These are phyloP conservation scores for Reinhardtius hippoglossoides DNA, from an alignment of 2,113 vertebrate genomes.

Conservation along the genomic window DNA sequence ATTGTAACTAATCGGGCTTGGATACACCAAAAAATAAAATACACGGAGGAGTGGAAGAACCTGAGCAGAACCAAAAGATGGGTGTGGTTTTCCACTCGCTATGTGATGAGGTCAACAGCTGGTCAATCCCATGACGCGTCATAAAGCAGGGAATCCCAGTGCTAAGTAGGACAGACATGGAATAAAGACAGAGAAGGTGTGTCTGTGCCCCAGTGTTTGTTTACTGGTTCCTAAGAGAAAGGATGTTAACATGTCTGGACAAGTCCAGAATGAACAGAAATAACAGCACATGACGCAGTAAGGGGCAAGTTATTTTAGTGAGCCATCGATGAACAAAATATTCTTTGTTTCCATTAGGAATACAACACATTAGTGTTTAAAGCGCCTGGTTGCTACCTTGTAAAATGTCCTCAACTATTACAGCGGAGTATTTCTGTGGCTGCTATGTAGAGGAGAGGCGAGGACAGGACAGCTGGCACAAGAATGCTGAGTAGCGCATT, in stretches of 20 bases:
- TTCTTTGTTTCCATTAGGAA: slow-evolving; percentile 19
- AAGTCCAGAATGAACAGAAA: slow-evolving; percentile 45
- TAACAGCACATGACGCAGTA: slow-evolving; percentile 28
- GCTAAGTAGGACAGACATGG: slow-evolving; percentile 14
- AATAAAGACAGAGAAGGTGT: slow-evolving; percentile 31
- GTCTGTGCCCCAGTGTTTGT: slow-evolving; percentile 51
- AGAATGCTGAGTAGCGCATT: slow-evolving; percentile 35
- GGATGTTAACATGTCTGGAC: slow-evolving; percentile 69
- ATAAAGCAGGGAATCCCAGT: slow-evolving; percentile 70
- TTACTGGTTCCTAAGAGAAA: slow-evolving; percentile 60
- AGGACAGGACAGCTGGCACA: slow-evolving; percentile 57
- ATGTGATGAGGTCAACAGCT: slow-evolving; percentile 55
- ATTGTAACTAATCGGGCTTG: slow-evolving; percentile 51
- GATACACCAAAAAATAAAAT: slow-evolving; percentile 37
- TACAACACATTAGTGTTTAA: slow-evolving; percentile 10
- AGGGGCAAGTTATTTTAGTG: slow-evolving; percentile 5
- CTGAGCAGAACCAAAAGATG: slow-evolving; percentile 9
- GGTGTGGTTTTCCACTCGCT: slow-evolving; percentile 48
- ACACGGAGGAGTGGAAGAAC: slow-evolving; percentile 9
- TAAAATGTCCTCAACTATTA: neutral
- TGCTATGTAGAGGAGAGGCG: slow-evolving; percentile 15
- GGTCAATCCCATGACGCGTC: slow-evolving; percentile 62
- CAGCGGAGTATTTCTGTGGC: slow-evolving; percentile 20
- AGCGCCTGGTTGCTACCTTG: neutral
- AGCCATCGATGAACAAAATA: slow-evolving; percentile 9